Percentiles rank a stretch among this genome's conserved stretches.
Conservation (phyloP, 2,797 vertebrate species). For the Lemur catta region DNA sequence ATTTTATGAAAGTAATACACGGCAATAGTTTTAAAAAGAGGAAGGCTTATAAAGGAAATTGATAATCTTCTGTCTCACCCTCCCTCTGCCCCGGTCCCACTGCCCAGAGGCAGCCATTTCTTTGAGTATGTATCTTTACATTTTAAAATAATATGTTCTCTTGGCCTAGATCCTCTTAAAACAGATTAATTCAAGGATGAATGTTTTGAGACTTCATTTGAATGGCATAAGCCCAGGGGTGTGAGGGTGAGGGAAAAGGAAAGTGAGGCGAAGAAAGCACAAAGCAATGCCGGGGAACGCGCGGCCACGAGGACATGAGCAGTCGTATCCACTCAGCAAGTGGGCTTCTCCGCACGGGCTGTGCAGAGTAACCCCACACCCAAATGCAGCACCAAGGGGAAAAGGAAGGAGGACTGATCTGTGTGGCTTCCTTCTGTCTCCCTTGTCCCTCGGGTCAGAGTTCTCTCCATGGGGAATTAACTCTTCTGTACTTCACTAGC, state of each 20-base stretch:
- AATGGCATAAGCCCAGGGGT: neutral
- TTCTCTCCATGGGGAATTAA: neutral
- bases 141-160: neutral
- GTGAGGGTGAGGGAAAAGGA: neutral
- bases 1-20: neutral
- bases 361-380: too few species aligned
- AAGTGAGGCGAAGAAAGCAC: neutral
- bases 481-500: neutral
- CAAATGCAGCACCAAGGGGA: neutral
- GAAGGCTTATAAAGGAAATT: neutral
- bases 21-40: neutral
- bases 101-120: neutral
- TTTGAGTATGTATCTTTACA: neutral
- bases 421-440: neutral
- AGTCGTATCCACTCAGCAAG: accelerated
- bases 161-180: neutral
- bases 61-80: neutral
- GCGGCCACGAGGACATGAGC: accelerated
- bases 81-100: neutral
- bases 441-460: neutral
- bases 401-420: neutral
- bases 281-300: accelerated
- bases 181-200: neutral
- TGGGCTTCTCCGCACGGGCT: accelerated
- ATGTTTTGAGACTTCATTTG: neutral